phyloP scores from a whole-genome alignment of 2,888 invertebrate species.

The Cheilosia soror region DNA sequence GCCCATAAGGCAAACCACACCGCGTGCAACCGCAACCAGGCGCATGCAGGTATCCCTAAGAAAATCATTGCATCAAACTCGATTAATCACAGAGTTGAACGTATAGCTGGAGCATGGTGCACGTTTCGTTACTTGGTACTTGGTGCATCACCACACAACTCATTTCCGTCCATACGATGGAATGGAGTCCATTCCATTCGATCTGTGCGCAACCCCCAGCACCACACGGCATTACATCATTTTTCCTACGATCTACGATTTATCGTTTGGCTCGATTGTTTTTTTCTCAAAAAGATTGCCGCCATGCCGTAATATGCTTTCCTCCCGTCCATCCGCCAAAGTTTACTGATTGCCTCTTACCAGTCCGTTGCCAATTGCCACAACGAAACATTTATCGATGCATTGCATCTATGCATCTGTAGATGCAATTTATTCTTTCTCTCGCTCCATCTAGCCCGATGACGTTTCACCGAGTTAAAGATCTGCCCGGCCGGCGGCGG shows the following conservation, averaged over 20 bases:
- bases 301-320: slow-evolving; percentile 51
- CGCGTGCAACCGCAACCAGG: slow-evolving; percentile 45
- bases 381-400: slow-evolving; percentile 70
- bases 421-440: slow-evolving; percentile 69
- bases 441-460: slow-evolving; percentile 39
- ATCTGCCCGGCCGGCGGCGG: slow-evolving; percentile 37
- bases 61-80: slow-evolving; percentile 68
- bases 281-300: slow-evolving; percentile 72
- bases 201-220: slow-evolving; percentile 24
- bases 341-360: slow-evolving; percentile 45
- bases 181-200: slow-evolving; percentile 47
- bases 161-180: slow-evolving; percentile 64
- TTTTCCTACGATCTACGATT: slow-evolving; percentile 66
- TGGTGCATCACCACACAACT: slow-evolving; percentile 35
- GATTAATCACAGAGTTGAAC: slow-evolving; percentile 62
- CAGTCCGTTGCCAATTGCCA: slow-evolving; percentile 61
- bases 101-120: slow-evolving; percentile 26
- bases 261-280: slow-evolving; percentile 68
- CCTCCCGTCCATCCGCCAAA: slow-evolving; percentile 2
- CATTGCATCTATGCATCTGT: slow-evolving; percentile 73
- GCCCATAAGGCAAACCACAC: slow-evolving; percentile 69
- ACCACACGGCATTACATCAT: slow-evolving; percentile 64
- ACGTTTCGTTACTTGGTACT: slow-evolving; percentile 7
- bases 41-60: slow-evolving; percentile 30
- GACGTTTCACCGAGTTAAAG: slow-evolving; percentile 66